Percentiles rank a stretch among this genome's conserved stretches.
These are phyloP conservation scores for Epistrophe eligans DNA, from an alignment of 2,888 invertebrate species.

Conservation along the genomic window DNA sequence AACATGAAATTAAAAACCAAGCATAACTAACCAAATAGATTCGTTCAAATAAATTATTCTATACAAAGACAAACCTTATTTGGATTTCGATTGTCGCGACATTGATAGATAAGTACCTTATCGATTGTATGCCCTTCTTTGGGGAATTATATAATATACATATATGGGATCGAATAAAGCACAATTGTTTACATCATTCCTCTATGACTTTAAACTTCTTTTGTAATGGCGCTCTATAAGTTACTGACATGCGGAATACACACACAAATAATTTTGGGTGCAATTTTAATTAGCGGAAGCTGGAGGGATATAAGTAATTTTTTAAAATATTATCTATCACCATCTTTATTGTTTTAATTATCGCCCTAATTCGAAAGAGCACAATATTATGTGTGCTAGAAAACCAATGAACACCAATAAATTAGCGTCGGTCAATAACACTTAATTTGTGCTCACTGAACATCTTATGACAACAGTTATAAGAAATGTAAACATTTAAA, in stretches of 20 bases:
- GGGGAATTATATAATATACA: slow-evolving; percentile 2
- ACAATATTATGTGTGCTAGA: slow-evolving; percentile 3
- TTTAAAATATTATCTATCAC: not conserved
- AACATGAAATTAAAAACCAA: not conserved
- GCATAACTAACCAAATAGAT: not conserved
- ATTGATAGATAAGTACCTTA: slow-evolving; percentile 17
- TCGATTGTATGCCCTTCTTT: not conserved
- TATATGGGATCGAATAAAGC: not conserved
- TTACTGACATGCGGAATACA: slow-evolving; percentile 6
- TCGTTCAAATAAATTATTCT: not conserved
- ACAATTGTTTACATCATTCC: slow-evolving; percentile 5
- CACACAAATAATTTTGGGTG: not conserved
- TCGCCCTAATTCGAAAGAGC: not conserved
- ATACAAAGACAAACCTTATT: not conserved
- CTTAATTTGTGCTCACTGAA: slow-evolving; percentile 12
- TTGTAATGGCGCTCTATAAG: not conserved
- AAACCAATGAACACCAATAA: slow-evolving; percentile 13
- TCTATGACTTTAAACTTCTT: not conserved
- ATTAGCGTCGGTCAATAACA: slow-evolving; percentile 17
- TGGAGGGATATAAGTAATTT: not conserved
- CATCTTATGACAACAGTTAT: not conserved
- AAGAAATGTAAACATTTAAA: slow-evolving; percentile 12
- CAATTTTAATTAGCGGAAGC: slow-evolving; percentile 8
- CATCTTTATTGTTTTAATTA: not conserved
- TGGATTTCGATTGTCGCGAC: slow-evolving; percentile 13